Percentiles rank a stretch among this genome's conserved stretches.
Conservation (phyloP, 1,140 invertebrate genomes). For the Coptotermes formosanus region DNA sequence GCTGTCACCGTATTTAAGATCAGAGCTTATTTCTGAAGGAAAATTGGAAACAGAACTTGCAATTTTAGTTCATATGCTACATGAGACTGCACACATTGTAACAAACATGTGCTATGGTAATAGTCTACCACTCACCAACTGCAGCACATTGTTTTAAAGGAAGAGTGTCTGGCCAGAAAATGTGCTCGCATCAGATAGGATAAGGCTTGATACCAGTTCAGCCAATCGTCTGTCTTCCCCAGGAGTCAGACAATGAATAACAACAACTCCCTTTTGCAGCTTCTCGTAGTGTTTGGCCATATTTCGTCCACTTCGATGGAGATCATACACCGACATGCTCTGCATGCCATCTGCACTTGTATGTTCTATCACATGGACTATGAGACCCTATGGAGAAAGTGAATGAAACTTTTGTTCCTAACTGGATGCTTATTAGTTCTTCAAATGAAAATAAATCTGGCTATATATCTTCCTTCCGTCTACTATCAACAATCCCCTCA, state of each 20-base stretch:
- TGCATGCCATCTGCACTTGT: constrained; percentile 38
- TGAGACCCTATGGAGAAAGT: constrained; percentile 37
- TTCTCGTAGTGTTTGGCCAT: constrained; percentile 41
- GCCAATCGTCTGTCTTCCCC: constrained; percentile 36
- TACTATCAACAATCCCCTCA: too few relatives aligned
- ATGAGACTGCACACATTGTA: neutral
- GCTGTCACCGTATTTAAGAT: too few relatives aligned
- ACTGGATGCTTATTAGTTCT: too few relatives aligned
- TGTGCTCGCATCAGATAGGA: constrained; percentile 36
- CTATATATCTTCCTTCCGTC: too few relatives aligned
- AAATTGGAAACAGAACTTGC: too few relatives aligned
- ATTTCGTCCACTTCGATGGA: constrained; percentile 37
- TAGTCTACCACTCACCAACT: neutral
- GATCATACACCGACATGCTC: constrained; percentile 38
- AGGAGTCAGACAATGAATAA: constrained; percentile 39
- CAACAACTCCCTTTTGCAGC: constrained; percentile 40
- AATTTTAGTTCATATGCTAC: too few relatives aligned
- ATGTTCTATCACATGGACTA: constrained; percentile 41
- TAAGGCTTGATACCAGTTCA: constrained; percentile 36
- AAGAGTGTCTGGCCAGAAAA: constrained; percentile 41
- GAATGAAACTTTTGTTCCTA: neutral
- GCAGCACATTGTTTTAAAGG: constrained; percentile 32
- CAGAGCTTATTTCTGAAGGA: too few relatives aligned
- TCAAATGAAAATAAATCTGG: too few relatives aligned
- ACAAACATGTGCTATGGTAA: neutral